Evolutionary conservation across 2,888 invertebrate genomes (phyloP), one percentile per base, ranked within the genome.

Genomic region (Drosophila affinis): DNA sequence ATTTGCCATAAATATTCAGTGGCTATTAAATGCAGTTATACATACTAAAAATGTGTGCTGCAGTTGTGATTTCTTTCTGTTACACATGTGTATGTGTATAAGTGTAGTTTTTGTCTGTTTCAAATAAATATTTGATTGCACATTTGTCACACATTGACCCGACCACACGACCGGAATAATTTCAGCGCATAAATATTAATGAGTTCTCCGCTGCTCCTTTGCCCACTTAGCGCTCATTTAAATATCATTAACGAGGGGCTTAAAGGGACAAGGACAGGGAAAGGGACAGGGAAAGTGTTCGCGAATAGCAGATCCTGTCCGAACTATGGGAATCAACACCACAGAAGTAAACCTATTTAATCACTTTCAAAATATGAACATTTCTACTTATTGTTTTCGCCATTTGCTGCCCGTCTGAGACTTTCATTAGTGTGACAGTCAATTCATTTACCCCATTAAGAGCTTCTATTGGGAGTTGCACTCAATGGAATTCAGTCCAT

Each of bases 1-100:
- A 53, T 58, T 49, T 60, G 27, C 51, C 46, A 73, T 88, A 64
- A 86, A 85, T 83, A 86, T 83, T 77, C 72, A 82, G 64, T 48
- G 49, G 83, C 71, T 77, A 79, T 88, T 79, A 77, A 83, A 82
- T 86, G 88, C 80, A 82, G 79, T 88, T 83, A 88, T 83, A 77
- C 74, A 88, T 88, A 79, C 79, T 77, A 73, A 72, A 82, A 79
- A 72, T 74, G 49, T 74, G 64, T 54, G 21, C 53, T 58, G 58
- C 62, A 51, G 48, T 70, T 55, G 52, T 61, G 56, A 56, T 75
- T 63, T 74, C 52, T 58, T 75, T 21, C 3, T 3, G 3, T 21
- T 21, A 21, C 21, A 21, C 3, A 21, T 21, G 2, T 21, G 2
- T 21, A 21, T 21, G 18, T 21, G 2, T 21, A 34, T 34, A 14